These are phyloP conservation scores for Euzophera pinguis DNA, from an alignment of 2,888 invertebrate species.

Conservation along the genomic window DNA sequence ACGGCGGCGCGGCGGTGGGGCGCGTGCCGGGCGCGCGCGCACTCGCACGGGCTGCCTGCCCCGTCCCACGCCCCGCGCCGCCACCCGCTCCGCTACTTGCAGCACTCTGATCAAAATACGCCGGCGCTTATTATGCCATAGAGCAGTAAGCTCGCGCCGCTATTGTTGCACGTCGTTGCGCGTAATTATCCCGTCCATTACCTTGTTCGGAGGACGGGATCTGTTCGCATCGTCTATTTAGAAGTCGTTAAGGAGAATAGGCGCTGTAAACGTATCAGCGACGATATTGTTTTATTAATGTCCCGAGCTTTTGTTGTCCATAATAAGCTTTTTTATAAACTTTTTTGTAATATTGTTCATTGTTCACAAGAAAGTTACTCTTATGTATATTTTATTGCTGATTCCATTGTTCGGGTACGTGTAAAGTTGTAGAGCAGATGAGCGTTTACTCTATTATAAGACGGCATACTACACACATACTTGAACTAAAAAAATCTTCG, in stretches of 20 bases:
- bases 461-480: background rate
- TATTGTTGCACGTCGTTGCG: conserved; percentile 76
- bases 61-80: conserved; percentile 30
- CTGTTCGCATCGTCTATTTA: conserved; percentile 67
- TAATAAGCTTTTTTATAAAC: conserved; percentile 36
- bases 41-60: conserved; percentile 46
- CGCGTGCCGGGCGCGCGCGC: conserved; percentile 70
- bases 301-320: conserved; percentile 50
- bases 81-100: conserved; percentile 59
- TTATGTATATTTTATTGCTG: conserved; percentile 14
- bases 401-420: conserved; percentile 11
- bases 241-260: conserved; percentile 70
- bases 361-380: conserved; percentile 17
- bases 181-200: conserved; percentile 78
- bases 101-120: conserved; percentile 71
- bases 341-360: conserved; percentile 35
- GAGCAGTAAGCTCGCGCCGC: conserved; percentile 71
- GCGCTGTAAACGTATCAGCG: conserved; percentile 58
- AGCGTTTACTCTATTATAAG: background rate
- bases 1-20: conserved; percentile 56
- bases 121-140: conserved; percentile 76
- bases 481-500: conserved; percentile 1
- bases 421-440: conserved; percentile 5
- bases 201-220: conserved; percentile 72
- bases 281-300: conserved; percentile 63